Base-by-base conservation (phyloP, 2,113 vertebrate genomes). In the Marcusenius ussheri region DNA sequence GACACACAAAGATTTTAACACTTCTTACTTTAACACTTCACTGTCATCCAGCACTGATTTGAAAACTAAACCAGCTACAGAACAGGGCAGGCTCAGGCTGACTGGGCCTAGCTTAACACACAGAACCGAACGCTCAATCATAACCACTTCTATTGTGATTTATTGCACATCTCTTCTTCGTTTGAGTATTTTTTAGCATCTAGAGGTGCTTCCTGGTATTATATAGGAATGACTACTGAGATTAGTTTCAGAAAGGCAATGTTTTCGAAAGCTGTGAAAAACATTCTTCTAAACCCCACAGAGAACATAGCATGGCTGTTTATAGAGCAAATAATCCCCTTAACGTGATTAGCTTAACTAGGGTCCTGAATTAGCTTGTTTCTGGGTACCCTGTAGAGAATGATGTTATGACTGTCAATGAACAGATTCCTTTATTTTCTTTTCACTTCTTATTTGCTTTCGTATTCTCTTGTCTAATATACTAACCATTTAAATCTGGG, bases 241-340 rank as follows among this genome's bases (percentile, higher is more conserved):
- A 66, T 66, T 66, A 35, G 8, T 45, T 62, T 62, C 53, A 62
- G 17, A 58, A 21, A 58, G 53, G 15, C 27, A n/a, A 88, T 62
- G 51, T 35, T 88, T 88, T 45, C n/a, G 10, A 88, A 62, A 88
- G 39, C 87, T 46, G 87, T 88, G 35, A 1, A 88, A 45, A 88
- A 62, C 51, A 88, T 62, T 84, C 35, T 17, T 35, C n/a, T 27
- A 56, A 47, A 45, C 70, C 66, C 27, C n/a, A 6, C 35, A 31
- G 47, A 42, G 77, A 83, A 46, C 51, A 42, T 10, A 56, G 21
- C n/a, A 88, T 31, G 45, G 84, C 46, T 58, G 56, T 87, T 89
- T 89, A 89, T 84, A 31, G 42, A 24, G 35, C n/a, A 84, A 89
- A 84, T 83, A 56, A 62, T 39, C 58, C 53, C 46, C 50, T 42